Conservation (phyloP, 2,888 invertebrate genomes). For the Folsomia candida region DNA sequence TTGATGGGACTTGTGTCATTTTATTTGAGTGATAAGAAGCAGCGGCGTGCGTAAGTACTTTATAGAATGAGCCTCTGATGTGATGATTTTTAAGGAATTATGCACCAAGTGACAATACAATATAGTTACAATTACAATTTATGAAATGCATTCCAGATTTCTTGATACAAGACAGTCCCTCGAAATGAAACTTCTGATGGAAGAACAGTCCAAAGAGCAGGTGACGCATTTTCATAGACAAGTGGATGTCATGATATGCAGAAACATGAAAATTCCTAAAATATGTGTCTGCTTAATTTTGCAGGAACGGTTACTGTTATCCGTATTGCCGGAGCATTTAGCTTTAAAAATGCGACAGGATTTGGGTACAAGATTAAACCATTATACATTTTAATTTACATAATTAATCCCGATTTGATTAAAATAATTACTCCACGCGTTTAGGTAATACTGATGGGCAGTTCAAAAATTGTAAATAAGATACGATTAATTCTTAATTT, state of each 20-base stretch:
- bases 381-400: no score
- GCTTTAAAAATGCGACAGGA: slow-evolving; percentile 96
- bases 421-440: background rate
- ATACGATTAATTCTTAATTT: no score
- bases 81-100: background rate
- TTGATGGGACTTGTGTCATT: slow-evolving; percentile 72
- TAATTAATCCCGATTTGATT: background rate
- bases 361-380: slow-evolving; percentile 65
- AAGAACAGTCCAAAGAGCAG: slow-evolving; percentile 90
- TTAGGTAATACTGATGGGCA: slow-evolving; percentile 69
- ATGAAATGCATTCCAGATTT: no score
- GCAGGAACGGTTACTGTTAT: slow-evolving; percentile 85
- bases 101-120: no score
- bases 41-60: slow-evolving; percentile 78
- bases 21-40: slow-evolving; percentile 78
- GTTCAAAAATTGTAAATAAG: no score
- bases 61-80: background rate
- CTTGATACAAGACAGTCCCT: slow-evolving; percentile 82
- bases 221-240: slow-evolving; percentile 60
- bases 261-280: background rate
- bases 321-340: slow-evolving; percentile 92
- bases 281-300: slow-evolving; percentile 52
- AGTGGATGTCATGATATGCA: no score
- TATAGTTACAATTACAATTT: no score
- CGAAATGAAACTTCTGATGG: slow-evolving; percentile 86